Evolutionary conservation across 1,140 invertebrate genomes (phyloP), one percentile per base, ranked within the genome.

Genomic region (Sycobia sp.): DNA sequence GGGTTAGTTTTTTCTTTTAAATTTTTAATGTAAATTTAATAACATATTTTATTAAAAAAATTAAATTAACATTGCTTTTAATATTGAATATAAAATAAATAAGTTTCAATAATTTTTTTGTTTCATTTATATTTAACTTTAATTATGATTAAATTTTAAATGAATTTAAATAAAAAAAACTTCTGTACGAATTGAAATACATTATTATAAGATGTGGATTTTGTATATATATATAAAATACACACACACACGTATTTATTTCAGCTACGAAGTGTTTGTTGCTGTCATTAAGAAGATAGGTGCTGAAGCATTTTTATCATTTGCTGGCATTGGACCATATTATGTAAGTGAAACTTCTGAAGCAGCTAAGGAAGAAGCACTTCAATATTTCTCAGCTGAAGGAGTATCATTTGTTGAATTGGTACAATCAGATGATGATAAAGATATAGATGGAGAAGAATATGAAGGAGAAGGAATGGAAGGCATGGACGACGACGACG

Each of bases 301-400:
- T 20, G 73, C 73, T 3, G 78, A 82, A 62, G 71, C 78, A 18
- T 82, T 81, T 67, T 56, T 82, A 53, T 74, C 78, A 5, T 82
- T 82, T 50, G 80, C 79, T 16, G 80, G 80, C 9, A 81, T 82
- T 36, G 79, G 79, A 11, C 79, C 79, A n/a, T 81, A 78, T 66
- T 73, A 82, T 18, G 76, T 82, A 1, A 82, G 79, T 47, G 80
- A 82, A 60, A 80, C 68, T 72, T 70, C 72, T 1, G 80, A 82
- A 46, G 76, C 72, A 25, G 78, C 76, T 53, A 65, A 72, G 7
- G 79, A 82, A 54, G 80, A 82, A 59, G 70, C 74, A 3, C 69
- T 75, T 47, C 65, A 76, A 47, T 82, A 82, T 58, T 82, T 82
- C 22, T 77, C 79, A 32, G 29, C 16, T 10, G 23, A 18, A 18